Conservation (phyloP, 2,888 invertebrate genomes). For the Rugalucina vietnamica region DNA sequence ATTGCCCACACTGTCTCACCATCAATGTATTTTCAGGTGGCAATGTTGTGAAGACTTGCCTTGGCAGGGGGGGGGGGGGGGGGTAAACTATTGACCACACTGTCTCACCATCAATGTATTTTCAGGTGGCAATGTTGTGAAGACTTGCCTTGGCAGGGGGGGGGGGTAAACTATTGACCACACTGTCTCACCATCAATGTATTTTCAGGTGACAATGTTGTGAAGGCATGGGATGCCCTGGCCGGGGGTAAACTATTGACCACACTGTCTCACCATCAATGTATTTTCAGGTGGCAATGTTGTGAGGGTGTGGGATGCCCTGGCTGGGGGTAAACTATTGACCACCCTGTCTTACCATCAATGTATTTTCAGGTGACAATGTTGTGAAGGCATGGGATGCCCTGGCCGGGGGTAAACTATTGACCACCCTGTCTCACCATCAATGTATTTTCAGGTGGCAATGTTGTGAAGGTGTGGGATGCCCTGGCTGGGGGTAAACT, state of each 20-base stretch:
- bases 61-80: conserved; percentile 91
- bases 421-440: too few relatives aligned
- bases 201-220: too few relatives aligned
- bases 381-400: too few relatives aligned
- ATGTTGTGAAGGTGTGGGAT: conserved; percentile 97
- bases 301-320: conserved; percentile 96
- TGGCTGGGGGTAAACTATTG: conserved; percentile 91
- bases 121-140: conserved; percentile 93
- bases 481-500: conserved; percentile 91
- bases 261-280: too few relatives aligned
- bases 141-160: conserved; percentile 96
- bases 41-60: conserved; percentile 96
- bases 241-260: too few relatives aligned
- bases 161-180: conserved; percentile 92
- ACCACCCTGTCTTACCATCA: conserved; percentile 95
- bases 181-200: conserved; percentile 96
- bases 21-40: conserved; percentile 90
- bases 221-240: too few relatives aligned
- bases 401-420: too few relatives aligned
- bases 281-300: conserved; percentile 91
- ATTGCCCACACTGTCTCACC: too few relatives aligned
- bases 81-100: conserved; percentile 90
- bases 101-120: conserved; percentile 97
- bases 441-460: conserved; percentile 93
- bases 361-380: too few relatives aligned